These are phyloP conservation scores for Andrena haemorrhoa DNA, from an alignment of 2,888 invertebrate genomes.

Conservation along the genomic window DNA sequence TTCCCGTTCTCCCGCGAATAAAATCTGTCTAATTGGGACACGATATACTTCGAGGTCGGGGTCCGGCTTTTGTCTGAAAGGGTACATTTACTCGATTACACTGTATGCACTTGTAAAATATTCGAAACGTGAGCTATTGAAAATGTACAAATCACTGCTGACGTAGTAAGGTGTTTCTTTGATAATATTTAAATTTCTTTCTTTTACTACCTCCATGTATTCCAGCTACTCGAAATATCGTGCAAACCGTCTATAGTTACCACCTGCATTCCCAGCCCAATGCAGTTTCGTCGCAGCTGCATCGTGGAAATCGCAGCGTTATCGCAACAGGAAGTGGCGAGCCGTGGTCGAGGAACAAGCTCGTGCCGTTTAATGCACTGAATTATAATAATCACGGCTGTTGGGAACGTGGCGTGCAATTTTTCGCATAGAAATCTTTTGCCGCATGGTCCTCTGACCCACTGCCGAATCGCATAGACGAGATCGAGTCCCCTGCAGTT, in stretches of 20 bases:
- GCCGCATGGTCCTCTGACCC: neutral
- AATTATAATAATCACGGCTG: neutral
- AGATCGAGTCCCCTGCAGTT: slow-evolving; percentile 34
- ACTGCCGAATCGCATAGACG: slow-evolving; percentile 25
- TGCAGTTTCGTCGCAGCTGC: neutral
- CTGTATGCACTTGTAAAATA: neutral
- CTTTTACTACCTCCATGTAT: neutral
- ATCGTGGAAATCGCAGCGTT: neutral
- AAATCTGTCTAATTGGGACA: neutral
- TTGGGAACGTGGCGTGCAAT: too few species aligned
- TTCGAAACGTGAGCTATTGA: neutral
- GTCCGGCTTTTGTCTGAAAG: neutral
- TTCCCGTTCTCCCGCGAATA: neutral
- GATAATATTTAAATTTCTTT: too few species aligned
- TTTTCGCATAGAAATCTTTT: neutral
- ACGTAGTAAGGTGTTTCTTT: too few species aligned
- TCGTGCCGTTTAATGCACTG: neutral
- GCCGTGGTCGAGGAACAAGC: neutral
- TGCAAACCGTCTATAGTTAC: neutral
- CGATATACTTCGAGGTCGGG: neutral
- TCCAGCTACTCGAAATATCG: neutral
- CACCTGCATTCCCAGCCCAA: neutral
- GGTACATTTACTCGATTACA: neutral
- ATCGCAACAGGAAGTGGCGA: neutral
- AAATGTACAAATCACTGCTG: neutral